These are phyloP conservation scores for Copsychus sechellarum DNA, from an alignment of 2,113 vertebrate genomes.

Conservation along the genomic window DNA sequence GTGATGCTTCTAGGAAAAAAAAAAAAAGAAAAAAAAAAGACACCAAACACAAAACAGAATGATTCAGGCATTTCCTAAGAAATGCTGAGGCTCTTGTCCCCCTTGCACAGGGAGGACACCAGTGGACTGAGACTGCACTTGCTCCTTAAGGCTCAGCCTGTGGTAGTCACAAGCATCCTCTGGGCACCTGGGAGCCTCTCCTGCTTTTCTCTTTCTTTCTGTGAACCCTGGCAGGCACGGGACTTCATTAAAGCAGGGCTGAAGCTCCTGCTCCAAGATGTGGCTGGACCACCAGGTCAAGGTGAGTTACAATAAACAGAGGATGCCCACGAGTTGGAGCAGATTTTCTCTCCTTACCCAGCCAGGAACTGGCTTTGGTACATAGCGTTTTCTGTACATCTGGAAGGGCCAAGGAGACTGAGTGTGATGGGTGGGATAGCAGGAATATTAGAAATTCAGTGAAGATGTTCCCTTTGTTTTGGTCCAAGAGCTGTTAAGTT, in stretches of 20 bases:
- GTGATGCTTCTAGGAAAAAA: slow-evolving; percentile 9
- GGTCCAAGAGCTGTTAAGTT: neutral
- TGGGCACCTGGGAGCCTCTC: neutral
- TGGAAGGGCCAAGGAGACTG: neutral
- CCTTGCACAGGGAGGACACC: neutral
- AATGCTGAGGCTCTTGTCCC: neutral
- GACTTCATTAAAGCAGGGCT: neutral
- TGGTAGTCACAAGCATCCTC: neutral
- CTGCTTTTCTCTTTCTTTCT: neutral
- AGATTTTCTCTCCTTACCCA: neutral
- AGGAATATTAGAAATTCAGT: neutral
- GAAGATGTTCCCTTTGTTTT: neutral
- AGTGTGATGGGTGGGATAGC: neutral
- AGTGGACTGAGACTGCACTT: rapidly evolving
- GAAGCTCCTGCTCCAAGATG: neutral
- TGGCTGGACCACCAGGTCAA: neutral
- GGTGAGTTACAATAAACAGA: neutral
- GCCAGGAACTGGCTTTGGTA: neutral
- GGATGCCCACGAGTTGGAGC: neutral
- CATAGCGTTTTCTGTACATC: neutral
- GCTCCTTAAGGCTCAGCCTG: neutral
- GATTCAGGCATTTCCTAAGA: neutral
- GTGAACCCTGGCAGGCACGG: neutral
- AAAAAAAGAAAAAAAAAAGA: neutral
- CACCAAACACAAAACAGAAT: neutral